These are phyloP conservation scores for Elegia similella DNA, from an alignment of 2,888 invertebrate genomes.

Conservation along the genomic window DNA sequence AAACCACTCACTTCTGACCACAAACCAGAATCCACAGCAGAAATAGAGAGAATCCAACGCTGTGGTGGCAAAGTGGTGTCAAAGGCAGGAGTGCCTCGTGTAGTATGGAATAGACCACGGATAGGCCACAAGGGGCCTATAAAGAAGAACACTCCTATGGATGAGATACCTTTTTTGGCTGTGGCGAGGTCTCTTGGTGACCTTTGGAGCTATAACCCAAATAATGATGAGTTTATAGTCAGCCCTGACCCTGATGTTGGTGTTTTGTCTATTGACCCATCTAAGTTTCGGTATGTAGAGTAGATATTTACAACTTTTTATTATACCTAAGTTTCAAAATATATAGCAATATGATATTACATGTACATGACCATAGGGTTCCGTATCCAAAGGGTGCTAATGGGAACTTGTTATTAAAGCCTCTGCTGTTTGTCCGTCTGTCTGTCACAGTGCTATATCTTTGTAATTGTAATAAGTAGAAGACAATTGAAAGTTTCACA, in stretches of 20 bases:
- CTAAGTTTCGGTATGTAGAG: conserved; percentile 81
- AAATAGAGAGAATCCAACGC: conserved; percentile 90
- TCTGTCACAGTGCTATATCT: no score
- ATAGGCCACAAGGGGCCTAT: conserved; percentile 91
- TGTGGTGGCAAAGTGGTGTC: conserved; percentile 89
- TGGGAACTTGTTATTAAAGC: no score
- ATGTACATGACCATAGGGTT: no score
- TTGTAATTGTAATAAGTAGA: no score
- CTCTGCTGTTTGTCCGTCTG: no score
- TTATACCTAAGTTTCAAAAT: no score
- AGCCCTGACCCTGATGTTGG: conserved; percentile 98
- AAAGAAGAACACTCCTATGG: conserved; percentile 93
- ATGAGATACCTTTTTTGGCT: conserved; percentile 97
- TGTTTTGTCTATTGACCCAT: conserved; percentile 90
- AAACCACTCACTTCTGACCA: conserved; percentile 94
- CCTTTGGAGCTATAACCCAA: conserved; percentile 98
- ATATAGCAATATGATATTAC: no score
- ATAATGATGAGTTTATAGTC: conserved; percentile 95
- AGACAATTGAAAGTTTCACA: no score
- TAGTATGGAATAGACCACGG: conserved; percentile 97
- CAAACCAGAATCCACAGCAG: conserved; percentile 94
- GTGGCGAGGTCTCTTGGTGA: conserved; percentile 98
- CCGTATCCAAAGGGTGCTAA: no score
- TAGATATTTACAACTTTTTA: neutral
- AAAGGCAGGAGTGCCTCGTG: conserved; percentile 94